Evolutionary conservation across 2,797 vertebrate genomes (phyloP).

Genomic region (Gadopsis bispinosus): DNA sequence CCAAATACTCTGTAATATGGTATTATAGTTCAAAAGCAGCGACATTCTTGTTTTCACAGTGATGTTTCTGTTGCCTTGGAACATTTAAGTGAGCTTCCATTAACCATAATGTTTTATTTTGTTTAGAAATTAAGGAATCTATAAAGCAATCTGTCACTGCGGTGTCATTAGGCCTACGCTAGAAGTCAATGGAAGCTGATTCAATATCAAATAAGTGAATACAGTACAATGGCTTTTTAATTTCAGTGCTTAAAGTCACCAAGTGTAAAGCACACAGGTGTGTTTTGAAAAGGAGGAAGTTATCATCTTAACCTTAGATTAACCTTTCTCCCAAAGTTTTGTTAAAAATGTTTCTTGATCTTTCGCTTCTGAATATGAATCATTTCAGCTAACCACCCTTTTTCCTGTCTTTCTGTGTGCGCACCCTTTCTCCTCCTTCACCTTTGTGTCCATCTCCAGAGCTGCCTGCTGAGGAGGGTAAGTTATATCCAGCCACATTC

Average conservation of each 20-base stretch:
- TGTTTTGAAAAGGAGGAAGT: not conserved
- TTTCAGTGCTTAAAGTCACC: not conserved
- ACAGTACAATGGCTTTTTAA: not conserved
- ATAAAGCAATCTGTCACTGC: not conserved
- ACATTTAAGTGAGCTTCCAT: constrained; percentile 2
- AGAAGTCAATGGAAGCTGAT: not conserved
- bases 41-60: constrained; percentile 13
- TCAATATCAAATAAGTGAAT: not conserved
- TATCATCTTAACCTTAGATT: not conserved
- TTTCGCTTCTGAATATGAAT: not conserved
- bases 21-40: constrained; percentile 11
- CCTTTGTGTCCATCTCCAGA: constrained; percentile 69
- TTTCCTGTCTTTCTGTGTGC: constrained; percentile 25
- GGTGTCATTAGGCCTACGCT: not conserved
- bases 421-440: constrained; percentile 10
- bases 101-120: not conserved
- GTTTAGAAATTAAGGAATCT: not conserved
- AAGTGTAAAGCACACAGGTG: not conserved
- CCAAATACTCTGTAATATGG: not conserved
- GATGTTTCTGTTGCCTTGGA: constrained; percentile 2
- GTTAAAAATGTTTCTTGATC: not conserved
- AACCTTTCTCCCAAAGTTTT: not conserved
- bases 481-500: constrained; percentile 52
- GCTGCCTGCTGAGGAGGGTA: constrained; percentile 87
- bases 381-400: constrained; percentile 19